These are phyloP conservation scores for Ailuropoda melanoleuca DNA, from an alignment of 2,113 vertebrate genomes.

Conservation along the genomic window DNA sequence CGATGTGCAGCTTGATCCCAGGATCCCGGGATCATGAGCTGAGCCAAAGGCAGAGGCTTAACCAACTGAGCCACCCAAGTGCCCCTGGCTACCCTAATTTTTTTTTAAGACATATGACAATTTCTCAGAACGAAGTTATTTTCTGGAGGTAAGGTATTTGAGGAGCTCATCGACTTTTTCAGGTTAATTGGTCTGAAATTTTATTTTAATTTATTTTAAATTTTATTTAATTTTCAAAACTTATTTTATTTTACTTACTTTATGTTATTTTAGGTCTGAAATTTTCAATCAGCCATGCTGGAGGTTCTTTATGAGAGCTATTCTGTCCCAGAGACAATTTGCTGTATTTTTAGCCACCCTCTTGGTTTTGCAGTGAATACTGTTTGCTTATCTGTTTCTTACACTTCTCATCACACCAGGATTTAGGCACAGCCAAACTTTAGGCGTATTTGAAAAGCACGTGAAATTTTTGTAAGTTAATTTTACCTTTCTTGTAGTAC, in stretches of 20 bases:
- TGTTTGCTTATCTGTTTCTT: background rate
- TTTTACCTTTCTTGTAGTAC: background rate
- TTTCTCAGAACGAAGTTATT: background rate
- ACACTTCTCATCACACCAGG: background rate
- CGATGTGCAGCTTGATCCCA: too few relatives aligned
- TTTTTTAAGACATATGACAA: background rate
- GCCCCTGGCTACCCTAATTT: background rate
- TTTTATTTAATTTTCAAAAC: too few relatives aligned
- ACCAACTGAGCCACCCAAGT: too few relatives aligned
- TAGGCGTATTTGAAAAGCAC: background rate
- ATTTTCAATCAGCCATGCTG: background rate
- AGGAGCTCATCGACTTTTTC: conserved; percentile 6
- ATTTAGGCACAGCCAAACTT: background rate
- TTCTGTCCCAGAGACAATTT: conserved; percentile 29
- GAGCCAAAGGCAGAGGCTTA: too few relatives aligned
- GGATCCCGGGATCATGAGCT: too few relatives aligned
- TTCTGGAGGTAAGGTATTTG: background rate
- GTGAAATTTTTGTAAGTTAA: background rate
- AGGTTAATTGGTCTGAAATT: background rate
- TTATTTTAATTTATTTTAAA: too few relatives aligned
- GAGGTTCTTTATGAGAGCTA: background rate
- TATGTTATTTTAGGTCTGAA: background rate
- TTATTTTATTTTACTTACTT: too few relatives aligned
- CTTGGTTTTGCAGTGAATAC: background rate
- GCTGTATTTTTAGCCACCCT: background rate